Base-by-base conservation (phyloP, 2,113 vertebrate genomes). In the Cephalopterus ornatus region DNA sequence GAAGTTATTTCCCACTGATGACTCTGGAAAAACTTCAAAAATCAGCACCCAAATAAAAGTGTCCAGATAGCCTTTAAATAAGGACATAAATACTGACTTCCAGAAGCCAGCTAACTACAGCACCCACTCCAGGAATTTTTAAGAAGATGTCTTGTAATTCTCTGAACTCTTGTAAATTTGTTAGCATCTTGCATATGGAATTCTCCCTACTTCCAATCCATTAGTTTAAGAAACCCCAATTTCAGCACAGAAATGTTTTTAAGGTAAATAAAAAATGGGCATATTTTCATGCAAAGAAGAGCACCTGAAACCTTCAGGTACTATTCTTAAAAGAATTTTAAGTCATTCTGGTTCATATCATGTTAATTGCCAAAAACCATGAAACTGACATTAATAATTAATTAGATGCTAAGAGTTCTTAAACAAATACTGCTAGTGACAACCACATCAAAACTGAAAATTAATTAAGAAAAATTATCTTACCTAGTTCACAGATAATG, bases 401-500 rank as follows among this genome's bases (percentile, higher is more conserved):
- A n/a, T n/a, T n/a, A n/a, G n/a, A n/a, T n/a, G n/a, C 39, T 28
- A 84, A 47, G 19, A 62, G 66, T 11, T 50, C 8, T 78, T 47
- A 44, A 85, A 37, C 8, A 63, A 55, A 78, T 35, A 73, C 5
- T n/a, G 10, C 28, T 56, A 75, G 46, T n/a, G 33, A 39, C 12
- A 53, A 59, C 11, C 20, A 52, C 3, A 9, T 53, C 11, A 61
- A 53, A 89, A 59, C 20, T 30, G 24, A 82, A 61, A 8, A 52
- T 3, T 18, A 68, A 27, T 47, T 41, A 47, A 32, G 39, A 82
- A 82, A 67, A 68, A 41, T 35, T 88, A 75, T 97, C 98, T 98
- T 97, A 99, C 99, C 99, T 78, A 99, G 98, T 98, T 99, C 99
- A 97, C 99, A 99, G 93, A 99, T 98, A 95, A 99, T 99, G 92